phyloP scores from a whole-genome alignment of 2,113 vertebrate genomes.

The Platichthys stellatus region DNA sequence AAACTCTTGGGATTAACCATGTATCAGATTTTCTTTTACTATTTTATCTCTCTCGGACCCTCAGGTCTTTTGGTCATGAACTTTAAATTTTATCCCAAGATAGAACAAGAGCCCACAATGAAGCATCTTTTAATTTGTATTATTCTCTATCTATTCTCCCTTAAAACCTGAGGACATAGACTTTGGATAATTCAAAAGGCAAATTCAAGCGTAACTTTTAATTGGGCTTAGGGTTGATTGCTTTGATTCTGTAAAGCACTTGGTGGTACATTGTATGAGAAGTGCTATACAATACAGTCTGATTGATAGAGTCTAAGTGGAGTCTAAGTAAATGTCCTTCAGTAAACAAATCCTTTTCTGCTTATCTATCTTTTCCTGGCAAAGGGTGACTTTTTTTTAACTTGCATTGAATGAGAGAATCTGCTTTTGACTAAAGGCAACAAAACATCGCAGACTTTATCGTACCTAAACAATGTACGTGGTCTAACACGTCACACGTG shows the following conservation, averaged over 20 bases:
- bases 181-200: too few relatives aligned
- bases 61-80: too few relatives aligned
- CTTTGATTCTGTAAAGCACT: neutral
- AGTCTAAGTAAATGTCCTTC: neutral
- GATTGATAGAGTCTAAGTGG: neutral
- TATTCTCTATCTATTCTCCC: too few relatives aligned
- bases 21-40: too few relatives aligned
- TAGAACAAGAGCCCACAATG: too few relatives aligned
- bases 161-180: too few relatives aligned
- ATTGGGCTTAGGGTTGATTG: neutral
- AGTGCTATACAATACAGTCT: neutral
- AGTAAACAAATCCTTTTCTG: neutral
- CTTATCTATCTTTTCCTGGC: neutral
- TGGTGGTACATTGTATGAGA: neutral
- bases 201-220: too few relatives aligned
- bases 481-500: slow-evolving; percentile 89
- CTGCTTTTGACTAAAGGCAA: neutral
- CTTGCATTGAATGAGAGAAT: neutral
- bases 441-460: neutral
- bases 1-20: too few relatives aligned
- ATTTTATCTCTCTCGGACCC: too few relatives aligned
- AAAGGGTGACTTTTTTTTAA: neutral
- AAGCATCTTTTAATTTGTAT: too few relatives aligned
- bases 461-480: slow-evolving; percentile 93
- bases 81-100: too few relatives aligned